These are phyloP conservation scores for Pitta sordida DNA, from an alignment of 2,113 vertebrate genomes.

Conservation along the genomic window DNA sequence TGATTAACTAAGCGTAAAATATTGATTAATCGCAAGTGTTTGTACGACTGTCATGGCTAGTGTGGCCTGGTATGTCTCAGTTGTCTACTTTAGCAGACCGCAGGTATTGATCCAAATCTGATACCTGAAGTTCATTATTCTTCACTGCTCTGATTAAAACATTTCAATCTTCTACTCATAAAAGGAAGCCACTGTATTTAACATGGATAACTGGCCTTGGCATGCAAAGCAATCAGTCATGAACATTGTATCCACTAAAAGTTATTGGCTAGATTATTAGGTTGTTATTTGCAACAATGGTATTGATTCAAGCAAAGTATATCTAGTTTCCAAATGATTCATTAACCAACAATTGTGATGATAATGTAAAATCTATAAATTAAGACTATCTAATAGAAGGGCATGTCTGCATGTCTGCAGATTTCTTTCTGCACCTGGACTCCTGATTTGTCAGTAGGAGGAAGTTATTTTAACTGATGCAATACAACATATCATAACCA, in stretches of 20 bases:
- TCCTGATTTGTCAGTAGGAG: background rate
- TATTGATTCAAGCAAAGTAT: background rate
- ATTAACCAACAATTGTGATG: background rate
- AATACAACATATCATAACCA: background rate
- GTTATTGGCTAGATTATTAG: conserved; percentile 2
- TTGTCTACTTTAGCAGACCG: background rate
- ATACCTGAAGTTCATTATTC: background rate
- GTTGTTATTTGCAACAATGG: background rate
- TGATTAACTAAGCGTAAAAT: background rate
- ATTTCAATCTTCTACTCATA: background rate
- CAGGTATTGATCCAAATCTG: background rate
- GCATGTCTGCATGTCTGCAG: background rate
- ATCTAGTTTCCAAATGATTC: conserved; percentile 5
- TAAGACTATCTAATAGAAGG: background rate
- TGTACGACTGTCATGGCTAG: background rate
- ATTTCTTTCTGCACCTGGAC: background rate
- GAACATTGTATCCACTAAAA: background rate
- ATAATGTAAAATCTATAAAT: background rate
- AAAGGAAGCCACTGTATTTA: background rate
- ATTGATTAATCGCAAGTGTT: background rate
- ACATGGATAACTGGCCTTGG: background rate
- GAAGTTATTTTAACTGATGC: background rate
- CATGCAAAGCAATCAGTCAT: background rate
- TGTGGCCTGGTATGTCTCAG: background rate
- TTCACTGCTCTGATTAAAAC: background rate